Conservation (phyloP, 1,140 invertebrate species). For the Babylonia areolata region DNA sequence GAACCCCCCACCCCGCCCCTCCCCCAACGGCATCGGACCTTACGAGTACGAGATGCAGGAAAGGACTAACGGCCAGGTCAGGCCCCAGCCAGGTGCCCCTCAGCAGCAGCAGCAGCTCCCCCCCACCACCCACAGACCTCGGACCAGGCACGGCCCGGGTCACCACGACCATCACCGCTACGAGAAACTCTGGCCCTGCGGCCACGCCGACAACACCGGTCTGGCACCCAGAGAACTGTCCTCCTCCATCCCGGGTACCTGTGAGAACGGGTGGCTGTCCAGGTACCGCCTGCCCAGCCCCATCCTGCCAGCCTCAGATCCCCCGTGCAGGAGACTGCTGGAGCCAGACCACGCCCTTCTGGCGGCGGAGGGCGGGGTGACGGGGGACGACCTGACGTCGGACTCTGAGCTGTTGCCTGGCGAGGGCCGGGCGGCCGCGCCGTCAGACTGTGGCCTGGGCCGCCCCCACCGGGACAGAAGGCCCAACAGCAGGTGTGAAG, state of each 20-base stretch:
- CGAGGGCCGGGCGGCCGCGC: not conserved
- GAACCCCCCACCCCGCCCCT: not conserved
- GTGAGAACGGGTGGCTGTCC: slow-evolving; percentile 29
- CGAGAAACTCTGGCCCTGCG: slow-evolving; percentile 9
- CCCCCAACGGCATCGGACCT: not conserved
- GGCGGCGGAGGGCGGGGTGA: not conserved
- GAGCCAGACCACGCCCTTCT: not conserved
- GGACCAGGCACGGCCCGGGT: not conserved
- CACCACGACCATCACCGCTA: not conserved
- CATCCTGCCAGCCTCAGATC: not conserved
- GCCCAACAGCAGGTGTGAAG: not conserved
- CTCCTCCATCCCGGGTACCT: not conserved
- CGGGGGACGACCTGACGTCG: not conserved
- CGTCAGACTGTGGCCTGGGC: not conserved
- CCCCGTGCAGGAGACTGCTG: not conserved
- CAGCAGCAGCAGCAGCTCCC: not conserved
- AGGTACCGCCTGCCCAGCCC: slow-evolving; percentile 29
- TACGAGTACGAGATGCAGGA: slow-evolving; percentile 22
- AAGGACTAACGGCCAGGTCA: not conserved
- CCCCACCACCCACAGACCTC: not conserved
- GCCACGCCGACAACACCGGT: not conserved
- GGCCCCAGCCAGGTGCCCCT: no score
- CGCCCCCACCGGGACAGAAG: not conserved
- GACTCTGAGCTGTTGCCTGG: slow-evolving; percentile 11
- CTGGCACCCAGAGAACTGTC: not conserved